phyloP scores from a whole-genome alignment of 2,797 vertebrate genomes.

The Nannoperca australis region DNA sequence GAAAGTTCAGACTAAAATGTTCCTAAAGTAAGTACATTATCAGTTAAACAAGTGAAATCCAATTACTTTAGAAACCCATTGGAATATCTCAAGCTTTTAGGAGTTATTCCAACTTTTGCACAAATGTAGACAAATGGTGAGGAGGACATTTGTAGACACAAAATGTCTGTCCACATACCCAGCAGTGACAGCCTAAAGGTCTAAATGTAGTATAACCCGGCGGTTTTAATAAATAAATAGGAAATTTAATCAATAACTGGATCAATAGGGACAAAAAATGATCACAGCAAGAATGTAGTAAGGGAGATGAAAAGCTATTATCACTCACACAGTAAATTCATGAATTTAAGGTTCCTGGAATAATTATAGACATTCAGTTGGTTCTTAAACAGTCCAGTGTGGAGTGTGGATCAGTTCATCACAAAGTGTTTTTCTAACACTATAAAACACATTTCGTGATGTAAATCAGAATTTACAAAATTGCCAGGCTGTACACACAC shows the following conservation, averaged over 20 bases:
- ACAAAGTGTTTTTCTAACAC: slow-evolving; percentile 6
- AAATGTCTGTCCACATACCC: neutral
- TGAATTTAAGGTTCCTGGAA: slow-evolving; percentile 6
- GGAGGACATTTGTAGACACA: too few relatives aligned
- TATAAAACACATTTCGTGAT: slow-evolving; percentile 14
- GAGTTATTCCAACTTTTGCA: neutral
- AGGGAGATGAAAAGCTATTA: slow-evolving; percentile 34
- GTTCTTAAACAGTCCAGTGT: slow-evolving; percentile 23
- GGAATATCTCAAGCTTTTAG: neutral
- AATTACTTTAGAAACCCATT: slow-evolving; percentile 28
- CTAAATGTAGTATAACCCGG: neutral
- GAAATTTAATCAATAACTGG: neutral
- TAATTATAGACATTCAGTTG: slow-evolving; percentile 34
- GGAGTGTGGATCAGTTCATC: slow-evolving; percentile 10
- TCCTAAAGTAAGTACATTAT: slow-evolving; percentile 21
- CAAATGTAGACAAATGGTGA: neutral
- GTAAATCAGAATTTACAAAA: slow-evolving; percentile 7
- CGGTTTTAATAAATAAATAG: slow-evolving; percentile 14
- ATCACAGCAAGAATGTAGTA: neutral
- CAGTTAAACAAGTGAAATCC: slow-evolving; percentile 24
- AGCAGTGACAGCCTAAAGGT: neutral
- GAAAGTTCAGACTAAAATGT: slow-evolving; percentile 35
- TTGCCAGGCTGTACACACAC: neutral
- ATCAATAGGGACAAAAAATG: neutral
- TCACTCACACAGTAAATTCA: slow-evolving; percentile 26